phyloP scores from a whole-genome alignment of 2,797 vertebrate genomes.

The Enteromius radiatus region DNA sequence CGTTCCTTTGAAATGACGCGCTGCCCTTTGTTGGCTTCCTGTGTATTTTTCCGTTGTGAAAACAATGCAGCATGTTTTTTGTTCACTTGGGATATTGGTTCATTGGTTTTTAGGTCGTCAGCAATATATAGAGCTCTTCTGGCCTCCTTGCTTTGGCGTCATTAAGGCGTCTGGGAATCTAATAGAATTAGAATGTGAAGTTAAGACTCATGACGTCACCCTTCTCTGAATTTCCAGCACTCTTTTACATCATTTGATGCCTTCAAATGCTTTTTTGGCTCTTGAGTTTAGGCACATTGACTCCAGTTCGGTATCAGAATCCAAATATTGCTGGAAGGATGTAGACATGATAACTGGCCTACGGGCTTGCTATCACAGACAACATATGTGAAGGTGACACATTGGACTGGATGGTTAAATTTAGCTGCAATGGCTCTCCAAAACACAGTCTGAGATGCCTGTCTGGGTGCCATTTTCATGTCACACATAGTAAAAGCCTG shows the following conservation, averaged over 20 bases:
- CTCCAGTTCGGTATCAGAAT: neutral
- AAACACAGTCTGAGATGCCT: neutral
- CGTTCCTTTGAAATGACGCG: neutral
- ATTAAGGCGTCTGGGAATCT: slow-evolving; percentile 29
- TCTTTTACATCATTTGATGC: neutral
- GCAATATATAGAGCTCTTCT: slow-evolving; percentile 47
- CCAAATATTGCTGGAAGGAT: neutral
- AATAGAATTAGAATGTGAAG: slow-evolving; percentile 10
- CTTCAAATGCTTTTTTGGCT: neutral
- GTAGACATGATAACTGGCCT: neutral
- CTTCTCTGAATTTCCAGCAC: neutral
- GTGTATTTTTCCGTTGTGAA: slow-evolving; percentile 13
- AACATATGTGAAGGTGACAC: slow-evolving; percentile 16
- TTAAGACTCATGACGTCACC: slow-evolving; percentile 16
- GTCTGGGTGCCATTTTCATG: neutral
- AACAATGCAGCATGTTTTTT: slow-evolving; percentile 7
- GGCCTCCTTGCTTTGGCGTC: slow-evolving; percentile 16
- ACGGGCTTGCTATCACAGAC: neutral
- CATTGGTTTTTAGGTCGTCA: slow-evolving; percentile 10
- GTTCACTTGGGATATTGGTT: slow-evolving; percentile 19
- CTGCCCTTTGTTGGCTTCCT: neutral
- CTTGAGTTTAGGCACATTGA: neutral
- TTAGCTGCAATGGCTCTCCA: slow-evolving; percentile 11
- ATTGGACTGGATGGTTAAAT: neutral
- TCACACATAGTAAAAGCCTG: neutral